Evolutionary conservation across 2,888 invertebrate genomes (phyloP), one percentile per base, ranked within the genome.

Genomic region (Caenorhabditis doughertyi): DNA sequence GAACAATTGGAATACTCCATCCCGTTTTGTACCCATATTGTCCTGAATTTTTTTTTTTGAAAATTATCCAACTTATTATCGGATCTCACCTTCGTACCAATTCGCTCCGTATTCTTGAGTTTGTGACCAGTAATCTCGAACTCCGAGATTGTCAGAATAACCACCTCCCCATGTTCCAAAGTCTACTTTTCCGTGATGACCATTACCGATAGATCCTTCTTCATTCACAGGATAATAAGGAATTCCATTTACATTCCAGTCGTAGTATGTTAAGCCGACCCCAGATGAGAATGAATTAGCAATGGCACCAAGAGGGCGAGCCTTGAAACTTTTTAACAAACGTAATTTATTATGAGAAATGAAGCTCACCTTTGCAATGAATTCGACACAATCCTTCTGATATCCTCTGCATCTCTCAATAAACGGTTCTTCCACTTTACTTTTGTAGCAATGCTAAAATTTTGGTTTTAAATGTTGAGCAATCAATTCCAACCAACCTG

Each of bases 151-250:
- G 72, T 88, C 88, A 18, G 89, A 89, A 67, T 88, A 88, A 1
- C 88, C 89, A 27, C 89, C 89, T 56, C 89, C 89, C 85, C 88
- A 89, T 8, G 87, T 81, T 13, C 89, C 89, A 27, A 89, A 89
- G 47, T 89, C 89, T 11, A 88, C 89, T 79, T 88, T 89, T 84
- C 89, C 89, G 53, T 89, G 86, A 60, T 87, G 87, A 32, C 89
- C 89, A 56, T 86, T 87, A 27, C 88, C 87, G 55, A 89, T 79
- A 11, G 85, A 87, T 32, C 89, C 89, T 62, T 89, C 89, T 55
- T 89, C 89, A 56, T 89, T 89, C 21, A 89, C 60, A 9, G 89
- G 83, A 77, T 88, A 89, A 56, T 88, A 89, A 0, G 89, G 89
- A 8, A 89, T 89, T 47, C 89, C 89, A 47, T 89, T 88, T 42